Evolutionary conservation across 1,140 invertebrate genomes (phyloP).

Genomic region (Condylostylus longicornis): DNA sequence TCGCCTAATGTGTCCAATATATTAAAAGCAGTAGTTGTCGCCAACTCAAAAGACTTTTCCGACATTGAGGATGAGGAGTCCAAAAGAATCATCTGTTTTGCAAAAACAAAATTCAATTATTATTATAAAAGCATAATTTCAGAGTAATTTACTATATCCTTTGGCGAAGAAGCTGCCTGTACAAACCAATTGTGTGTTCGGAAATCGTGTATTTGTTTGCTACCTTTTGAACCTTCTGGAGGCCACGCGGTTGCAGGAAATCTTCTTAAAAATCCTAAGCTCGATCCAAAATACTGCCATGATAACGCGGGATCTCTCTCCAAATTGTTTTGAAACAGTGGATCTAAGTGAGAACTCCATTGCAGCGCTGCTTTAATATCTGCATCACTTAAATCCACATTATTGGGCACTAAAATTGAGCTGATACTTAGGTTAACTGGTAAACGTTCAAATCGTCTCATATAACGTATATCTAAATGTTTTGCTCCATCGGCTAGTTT

Average conservation of each 20-base stretch:
- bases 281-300: slow-evolving; percentile 95
- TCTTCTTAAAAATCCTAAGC: slow-evolving; percentile 76
- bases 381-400: slow-evolving; percentile 54
- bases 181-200: slow-evolving; percentile 85
- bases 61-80: slow-evolving; percentile 82
- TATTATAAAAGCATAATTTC: not conserved
- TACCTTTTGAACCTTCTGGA: slow-evolving; percentile 41
- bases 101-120: too few relatives aligned
- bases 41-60: slow-evolving; percentile 68
- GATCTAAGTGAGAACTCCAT: slow-evolving; percentile 84
- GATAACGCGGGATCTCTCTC: slow-evolving; percentile 78
- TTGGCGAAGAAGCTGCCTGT: slow-evolving; percentile 87
- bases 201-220: slow-evolving; percentile 72
- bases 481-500: slow-evolving; percentile 46
- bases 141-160: slow-evolving; percentile 56
- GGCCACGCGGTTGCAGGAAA: slow-evolving; percentile 81
- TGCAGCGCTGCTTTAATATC: slow-evolving; percentile 74
- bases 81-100: slow-evolving; percentile 71
- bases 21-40: slow-evolving; percentile 65
- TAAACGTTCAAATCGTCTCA: slow-evolving; percentile 65
- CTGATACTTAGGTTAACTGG: slow-evolving; percentile 73
- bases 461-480: slow-evolving; percentile 50
- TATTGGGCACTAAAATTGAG: slow-evolving; percentile 76
- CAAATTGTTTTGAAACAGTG: slow-evolving; percentile 81
- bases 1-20: slow-evolving; percentile 90